A percentile compares a stretch with the other conserved stretches of the same genome.
These are phyloP conservation scores for Peromyscus leucopus DNA, from an alignment of 2,113 vertebrate species.

Conservation along the genomic window DNA sequence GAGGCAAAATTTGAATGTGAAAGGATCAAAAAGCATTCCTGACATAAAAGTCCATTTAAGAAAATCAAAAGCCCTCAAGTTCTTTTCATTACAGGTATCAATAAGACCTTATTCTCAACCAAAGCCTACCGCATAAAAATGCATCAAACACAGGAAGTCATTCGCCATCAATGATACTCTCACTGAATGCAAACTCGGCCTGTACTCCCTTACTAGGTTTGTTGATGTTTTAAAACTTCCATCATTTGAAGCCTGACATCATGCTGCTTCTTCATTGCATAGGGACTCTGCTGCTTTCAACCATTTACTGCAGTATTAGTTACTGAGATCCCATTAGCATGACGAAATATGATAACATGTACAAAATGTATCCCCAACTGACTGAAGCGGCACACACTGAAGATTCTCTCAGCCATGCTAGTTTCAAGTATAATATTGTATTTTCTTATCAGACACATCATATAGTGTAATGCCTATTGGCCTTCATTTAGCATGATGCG, in stretches of 20 bases:
- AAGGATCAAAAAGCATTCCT: slow-evolving; percentile 81
- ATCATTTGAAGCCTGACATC: background rate
- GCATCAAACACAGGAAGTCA: slow-evolving; percentile 74
- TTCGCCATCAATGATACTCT: slow-evolving; percentile 40
- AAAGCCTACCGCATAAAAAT: slow-evolving; percentile 56
- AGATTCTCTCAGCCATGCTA: slow-evolving; percentile 10
- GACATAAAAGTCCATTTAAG: slow-evolving; percentile 79
- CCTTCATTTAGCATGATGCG: background rate
- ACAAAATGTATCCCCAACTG: background rate
- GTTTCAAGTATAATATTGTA: background rate
- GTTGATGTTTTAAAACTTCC: background rate
- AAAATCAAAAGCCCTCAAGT: slow-evolving; percentile 75
- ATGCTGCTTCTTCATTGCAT: background rate
- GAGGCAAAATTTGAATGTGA: slow-evolving; percentile 79
- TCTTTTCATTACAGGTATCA: slow-evolving; percentile 81
- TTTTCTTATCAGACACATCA: background rate
- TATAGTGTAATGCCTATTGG: background rate
- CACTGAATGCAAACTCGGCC: slow-evolving; percentile 29
- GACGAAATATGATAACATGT: background rate
- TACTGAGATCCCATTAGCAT: background rate
- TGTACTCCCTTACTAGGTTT: background rate
- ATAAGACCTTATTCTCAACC: slow-evolving; percentile 68
- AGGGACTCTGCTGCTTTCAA: background rate
- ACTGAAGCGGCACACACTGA: background rate
- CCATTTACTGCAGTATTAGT: background rate